Base-by-base conservation (phyloP, 1,140 invertebrate genomes). In the Metaphire vulgaris region DNA sequence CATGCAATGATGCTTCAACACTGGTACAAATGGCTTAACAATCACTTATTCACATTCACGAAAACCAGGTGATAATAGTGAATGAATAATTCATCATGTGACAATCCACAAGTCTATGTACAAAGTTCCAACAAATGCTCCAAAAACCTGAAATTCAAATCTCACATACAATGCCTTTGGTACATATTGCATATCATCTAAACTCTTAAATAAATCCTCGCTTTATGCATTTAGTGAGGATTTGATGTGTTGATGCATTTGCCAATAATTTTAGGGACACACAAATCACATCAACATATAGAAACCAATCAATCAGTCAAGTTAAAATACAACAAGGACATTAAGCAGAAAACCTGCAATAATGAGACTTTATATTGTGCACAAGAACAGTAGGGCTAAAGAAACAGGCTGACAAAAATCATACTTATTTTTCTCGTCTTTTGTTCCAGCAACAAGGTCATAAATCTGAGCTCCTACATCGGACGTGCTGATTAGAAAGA, bases 401-500 rank as follows among this genome's bases (percentile, higher is more conserved):
- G n/a, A 15, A 15, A 65, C 14, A 65, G 14, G 14, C 14, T 26
- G 14, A 65, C 56, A 65, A 65, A 65, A 65, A 65, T 65, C 91
- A 90, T 88, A 93, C 89, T 89, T 89, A 87, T 92, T 92, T 80
- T 91, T 89, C 82, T 96, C 93, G 29, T 90, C 89, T 29, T 90
- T 89, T 67, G 93, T 92, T 1, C 89, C 87, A 0, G 93, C 92
- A 12, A 92, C 90, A 29, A 97, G 87, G 84, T 97, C 93, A 84
- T 95, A 94, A 84, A 96, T 94, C 85, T 94, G 92, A 71, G 92
- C 90, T 88, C 90, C 90, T 72, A 89, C 77, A 74, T 86, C 83
- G 33, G 84, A 83, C 1, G 90, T 93, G 81, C 92, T 93, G 68
- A 97, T 90, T 71, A 97, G 87, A 84, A 93, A 96, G 79, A 97